Evolutionary conservation across 2,888 invertebrate species (phyloP), one percentile per base, ranked within the genome.

Genomic region (Lepidochitona cinerea): DNA sequence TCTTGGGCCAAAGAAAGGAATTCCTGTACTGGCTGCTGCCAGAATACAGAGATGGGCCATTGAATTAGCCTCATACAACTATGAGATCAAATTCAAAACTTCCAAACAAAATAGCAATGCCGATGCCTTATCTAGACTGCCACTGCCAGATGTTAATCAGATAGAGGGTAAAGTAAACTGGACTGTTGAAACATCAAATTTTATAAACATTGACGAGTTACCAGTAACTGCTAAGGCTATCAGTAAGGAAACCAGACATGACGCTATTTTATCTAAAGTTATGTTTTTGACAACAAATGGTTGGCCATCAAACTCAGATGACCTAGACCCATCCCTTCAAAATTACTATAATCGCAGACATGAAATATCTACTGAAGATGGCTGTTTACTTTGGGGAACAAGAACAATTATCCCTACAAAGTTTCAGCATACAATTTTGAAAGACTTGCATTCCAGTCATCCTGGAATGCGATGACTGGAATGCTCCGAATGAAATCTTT

Each of bases 31-130:
- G 36, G 85, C 87, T 36, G 84, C 89, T 9, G 83, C 87, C 26
- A 76, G 88, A 41, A 73, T 90, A 66, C 88, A 88, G 75, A 74
- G 88, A 37, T 89, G 84, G 82, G 87, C 89, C 14, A 35, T 78
- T 37, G 54, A 66, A 32, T 41, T 78, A n/a, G 35, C 74, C n/a
- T 49, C 41, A 6, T 78, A 74, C 52, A 59, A 79, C 18, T 78
- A 65, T 64, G 75, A 77, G 32, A 75, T 78, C 37, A 71, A 66
- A 35, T 74, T 41, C 59, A 41, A 72, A 6, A 54, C 49, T 0
- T 59, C 73, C 6, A 52, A 18, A 0, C 29, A 72, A 6, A 83
- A 87, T 71, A 84, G 80, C 1, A 83, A 87, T 70, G 86, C 84
- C 4, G 86, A 89, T 75, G 79, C 81, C 4, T 77, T 89, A 35